These are phyloP conservation scores for Melinaea menophilus DNA, from an alignment of 2,888 invertebrate genomes.

Conservation along the genomic window DNA sequence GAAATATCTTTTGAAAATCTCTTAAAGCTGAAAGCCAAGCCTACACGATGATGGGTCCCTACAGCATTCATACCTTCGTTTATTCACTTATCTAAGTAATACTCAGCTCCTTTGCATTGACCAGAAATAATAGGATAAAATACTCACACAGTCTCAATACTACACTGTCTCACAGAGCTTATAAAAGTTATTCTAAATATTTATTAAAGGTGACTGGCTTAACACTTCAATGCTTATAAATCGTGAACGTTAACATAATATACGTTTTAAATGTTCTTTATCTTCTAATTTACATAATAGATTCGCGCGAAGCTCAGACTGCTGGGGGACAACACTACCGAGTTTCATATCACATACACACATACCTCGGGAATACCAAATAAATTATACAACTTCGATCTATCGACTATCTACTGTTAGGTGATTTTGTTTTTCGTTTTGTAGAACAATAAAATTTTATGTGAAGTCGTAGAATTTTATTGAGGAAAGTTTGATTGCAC, in stretches of 20 bases:
- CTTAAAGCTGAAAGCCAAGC: too few relatives aligned
- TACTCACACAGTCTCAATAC: too few relatives aligned
- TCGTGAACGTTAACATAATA: conserved; percentile 51
- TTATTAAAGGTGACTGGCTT: conserved; percentile 31
- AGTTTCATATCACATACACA: conserved; percentile 32
- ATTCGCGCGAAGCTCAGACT: conserved; percentile 53
- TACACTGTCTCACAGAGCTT: conserved; percentile 2
- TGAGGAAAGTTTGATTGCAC: conserved; percentile 5
- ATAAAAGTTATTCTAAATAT: conserved; percentile 17
- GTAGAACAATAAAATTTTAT: conserved; percentile 28
- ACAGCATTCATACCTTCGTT: too few relatives aligned
- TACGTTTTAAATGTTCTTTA: conserved; percentile 63
- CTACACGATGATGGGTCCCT: too few relatives aligned
- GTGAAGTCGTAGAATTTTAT: conserved; percentile 14
- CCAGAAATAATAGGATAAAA: too few relatives aligned
- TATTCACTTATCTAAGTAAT: too few relatives aligned
- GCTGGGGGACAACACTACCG: conserved; percentile 52
- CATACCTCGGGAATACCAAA: conserved; percentile 8
- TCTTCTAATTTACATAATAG: conserved; percentile 69
- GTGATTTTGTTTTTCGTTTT: conserved; percentile 34
- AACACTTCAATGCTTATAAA: conserved; percentile 52
- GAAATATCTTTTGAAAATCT: too few relatives aligned
- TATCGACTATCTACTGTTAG: conserved; percentile 32
- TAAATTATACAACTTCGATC: conserved; percentile 1
- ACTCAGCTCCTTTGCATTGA: too few relatives aligned